Percentiles rank a stretch among this genome's conserved stretches.
These are phyloP conservation scores for Sorex araneus DNA, from an alignment of 2,113 vertebrate genomes.

Conservation along the genomic window DNA sequence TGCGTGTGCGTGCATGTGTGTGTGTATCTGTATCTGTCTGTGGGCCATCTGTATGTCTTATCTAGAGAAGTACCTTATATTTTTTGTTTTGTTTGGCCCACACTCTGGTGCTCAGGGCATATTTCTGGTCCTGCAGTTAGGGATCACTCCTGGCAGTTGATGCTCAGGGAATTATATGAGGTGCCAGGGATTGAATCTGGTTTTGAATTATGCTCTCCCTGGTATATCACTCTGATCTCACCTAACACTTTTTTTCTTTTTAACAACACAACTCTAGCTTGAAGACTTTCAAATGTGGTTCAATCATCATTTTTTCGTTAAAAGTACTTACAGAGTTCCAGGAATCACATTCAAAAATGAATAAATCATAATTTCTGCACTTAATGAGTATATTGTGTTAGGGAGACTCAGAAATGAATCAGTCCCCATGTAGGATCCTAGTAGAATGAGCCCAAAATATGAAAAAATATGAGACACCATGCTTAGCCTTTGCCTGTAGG, in stretches of 20 bases:
- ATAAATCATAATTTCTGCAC: neutral
- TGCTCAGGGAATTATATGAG: too few relatives aligned
- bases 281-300: neutral
- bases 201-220: neutral
- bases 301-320: neutral
- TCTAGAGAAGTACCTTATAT: too few relatives aligned
- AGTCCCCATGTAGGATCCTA: neutral
- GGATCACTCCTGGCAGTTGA: too few relatives aligned
- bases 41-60: too few relatives aligned
- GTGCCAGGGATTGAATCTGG: too few relatives aligned
- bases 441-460: neutral
- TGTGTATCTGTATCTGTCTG: too few relatives aligned
- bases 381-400: too few relatives aligned
- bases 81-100: too few relatives aligned
- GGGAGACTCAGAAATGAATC: too few relatives aligned
- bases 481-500: neutral
- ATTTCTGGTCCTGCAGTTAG: too few relatives aligned
- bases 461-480: neutral
- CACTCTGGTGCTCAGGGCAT: too few relatives aligned
- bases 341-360: neutral
- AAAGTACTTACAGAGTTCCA: neutral
- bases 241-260: neutral
- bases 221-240: neutral
- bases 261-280: neutral
- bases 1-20: too few relatives aligned